Base-by-base conservation (phyloP, 2,797 vertebrate genomes). In the Paedocypris micromegethes region DNA sequence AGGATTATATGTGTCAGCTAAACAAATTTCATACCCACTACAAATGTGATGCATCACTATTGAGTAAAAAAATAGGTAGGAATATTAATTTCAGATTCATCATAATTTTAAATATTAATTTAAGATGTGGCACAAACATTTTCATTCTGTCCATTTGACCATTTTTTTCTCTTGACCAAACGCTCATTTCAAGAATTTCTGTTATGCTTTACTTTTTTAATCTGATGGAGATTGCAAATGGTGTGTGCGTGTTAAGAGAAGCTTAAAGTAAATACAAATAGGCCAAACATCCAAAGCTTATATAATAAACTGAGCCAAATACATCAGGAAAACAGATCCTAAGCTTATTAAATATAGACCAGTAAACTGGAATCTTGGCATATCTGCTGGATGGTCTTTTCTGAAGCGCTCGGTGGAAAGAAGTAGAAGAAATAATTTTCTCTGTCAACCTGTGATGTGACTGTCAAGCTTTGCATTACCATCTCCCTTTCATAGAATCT, bases 401-500 rank as follows among this genome's bases (percentile, higher is more conserved):
- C 72, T 4, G 56, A 52, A 52, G 48, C 63, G 7, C n/a, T 64
- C 50, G 66, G 60, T 63, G 66, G 61, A 69, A 6, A 43, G 49
- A 65, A 52, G 56, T 49, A 6, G 49, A 61, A 56, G 46, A 37
- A 67, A 65, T 59, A 44, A 64, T 75, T 70, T 72, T 72, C 8
- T 42, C 64, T 73, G 70, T 78, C 66, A 78, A 41, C 47, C 40
- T 64, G 58, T 71, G 75, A 75, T 58, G 74, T 59, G 44, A 55
- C 64, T 67, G 70, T 75, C 70, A 75, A 46, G 41, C 37, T 67
- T 52, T 59, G 55, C 58, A 57, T 75, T 64, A 47, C 58, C n/a
- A 60, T 57, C 56, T 66, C 53, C 55, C 63, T 58, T 48, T 66
- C 51, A 64, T 70, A 70, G 60, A 67, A 53, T 63, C 9, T 72